Evolutionary conservation across 2,113 vertebrate genomes (phyloP).

Genomic region (Oxyruncus cristatus): DNA sequence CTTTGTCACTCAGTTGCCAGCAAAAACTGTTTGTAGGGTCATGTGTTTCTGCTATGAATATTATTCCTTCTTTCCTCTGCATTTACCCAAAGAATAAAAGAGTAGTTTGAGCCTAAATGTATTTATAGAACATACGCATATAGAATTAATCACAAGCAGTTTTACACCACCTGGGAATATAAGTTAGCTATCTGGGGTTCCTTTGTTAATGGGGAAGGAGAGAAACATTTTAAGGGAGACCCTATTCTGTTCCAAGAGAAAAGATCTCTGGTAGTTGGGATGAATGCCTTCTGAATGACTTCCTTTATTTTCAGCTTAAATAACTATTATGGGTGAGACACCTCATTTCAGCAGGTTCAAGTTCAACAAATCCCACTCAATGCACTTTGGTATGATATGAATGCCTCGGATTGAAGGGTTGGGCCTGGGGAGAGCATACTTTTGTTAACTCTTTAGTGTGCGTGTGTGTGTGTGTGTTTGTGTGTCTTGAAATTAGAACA

Average conservation of each 20-base stretch:
- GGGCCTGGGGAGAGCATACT: background rate
- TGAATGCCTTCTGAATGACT: background rate
- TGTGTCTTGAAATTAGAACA: background rate
- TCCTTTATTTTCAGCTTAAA: constrained; percentile 2
- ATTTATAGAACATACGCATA: background rate
- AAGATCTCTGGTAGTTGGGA: background rate
- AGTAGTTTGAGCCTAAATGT: background rate
- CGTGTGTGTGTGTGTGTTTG: no score
- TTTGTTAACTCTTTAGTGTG: background rate
- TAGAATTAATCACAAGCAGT: background rate
- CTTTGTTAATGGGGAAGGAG: background rate
- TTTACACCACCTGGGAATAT: background rate
- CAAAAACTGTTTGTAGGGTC: background rate
- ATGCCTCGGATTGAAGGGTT: background rate
- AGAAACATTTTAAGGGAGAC: background rate
- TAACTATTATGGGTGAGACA: background rate
- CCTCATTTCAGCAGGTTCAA: background rate
- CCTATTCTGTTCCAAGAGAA: background rate
- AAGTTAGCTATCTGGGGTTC: background rate
- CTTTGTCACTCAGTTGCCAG: background rate
- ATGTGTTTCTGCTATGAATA: background rate
- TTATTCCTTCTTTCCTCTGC: background rate
- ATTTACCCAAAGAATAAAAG: background rate
- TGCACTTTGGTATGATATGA: background rate
- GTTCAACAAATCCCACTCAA: constrained; percentile 5